Conservation (phyloP, 2,113 vertebrate species). For the Panthera tigris region DNA sequence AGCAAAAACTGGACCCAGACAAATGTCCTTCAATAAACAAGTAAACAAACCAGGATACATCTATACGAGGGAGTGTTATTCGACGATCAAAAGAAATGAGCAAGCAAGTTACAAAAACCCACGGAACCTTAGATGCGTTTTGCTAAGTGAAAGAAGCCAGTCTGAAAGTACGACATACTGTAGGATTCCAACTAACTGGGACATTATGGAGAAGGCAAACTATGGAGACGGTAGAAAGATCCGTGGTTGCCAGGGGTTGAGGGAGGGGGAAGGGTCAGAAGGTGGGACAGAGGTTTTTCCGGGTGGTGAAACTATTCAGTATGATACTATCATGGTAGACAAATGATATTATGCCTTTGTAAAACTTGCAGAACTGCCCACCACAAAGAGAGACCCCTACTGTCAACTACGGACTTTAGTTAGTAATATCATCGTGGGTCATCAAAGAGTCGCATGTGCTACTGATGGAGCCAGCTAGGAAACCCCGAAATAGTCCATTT, state of each 20-base stretch:
- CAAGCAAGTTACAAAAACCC: neutral
- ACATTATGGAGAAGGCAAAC: neutral
- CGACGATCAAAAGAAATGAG: neutral
- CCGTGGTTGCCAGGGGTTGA: neutral
- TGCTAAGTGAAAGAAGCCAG: neutral
- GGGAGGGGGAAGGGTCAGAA: fast-evolving
- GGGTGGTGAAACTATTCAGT: neutral
- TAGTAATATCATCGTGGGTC: neutral
- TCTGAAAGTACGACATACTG: neutral
- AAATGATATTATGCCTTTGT: neutral
- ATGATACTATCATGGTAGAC: neutral
- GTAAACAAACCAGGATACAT: neutral
- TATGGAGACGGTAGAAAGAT: neutral
- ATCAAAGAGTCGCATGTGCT: neutral
- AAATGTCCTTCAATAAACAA: neutral
- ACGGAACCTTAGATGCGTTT: neutral
- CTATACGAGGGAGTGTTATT: neutral
- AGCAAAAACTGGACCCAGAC: neutral
- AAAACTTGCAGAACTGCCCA: neutral
- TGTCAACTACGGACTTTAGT: neutral
- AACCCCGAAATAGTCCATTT: neutral
- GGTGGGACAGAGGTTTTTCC: neutral
- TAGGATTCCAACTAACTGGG: neutral
- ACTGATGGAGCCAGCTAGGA: neutral
- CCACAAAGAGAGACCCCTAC: neutral